Evolutionary conservation across 1,140 invertebrate genomes (phyloP).

Genomic region (Lasaia peninsularis): DNA sequence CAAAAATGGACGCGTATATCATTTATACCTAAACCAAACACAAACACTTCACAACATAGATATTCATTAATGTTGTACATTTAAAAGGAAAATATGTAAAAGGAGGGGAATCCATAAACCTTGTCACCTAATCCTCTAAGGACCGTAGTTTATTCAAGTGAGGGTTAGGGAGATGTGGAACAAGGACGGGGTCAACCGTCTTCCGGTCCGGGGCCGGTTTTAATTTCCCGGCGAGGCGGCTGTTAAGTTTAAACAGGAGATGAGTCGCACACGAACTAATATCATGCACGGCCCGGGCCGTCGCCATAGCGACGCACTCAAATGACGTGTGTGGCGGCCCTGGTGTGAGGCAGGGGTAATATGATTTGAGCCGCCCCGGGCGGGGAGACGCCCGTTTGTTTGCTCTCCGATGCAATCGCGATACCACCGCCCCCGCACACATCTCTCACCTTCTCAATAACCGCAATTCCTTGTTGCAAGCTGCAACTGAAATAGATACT

Average conservation of each 20-base stretch:
- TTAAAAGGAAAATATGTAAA: not conserved
- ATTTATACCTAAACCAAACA: no score
- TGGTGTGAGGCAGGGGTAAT: constrained; percentile 66
- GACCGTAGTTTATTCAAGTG: not conserved
- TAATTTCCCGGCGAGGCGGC: constrained; percentile 67
- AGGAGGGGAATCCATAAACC: not conserved
- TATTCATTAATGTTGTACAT: not conserved
- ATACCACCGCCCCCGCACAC: constrained; percentile 53
- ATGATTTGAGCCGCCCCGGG: constrained; percentile 66
- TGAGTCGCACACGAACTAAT: constrained; percentile 74
- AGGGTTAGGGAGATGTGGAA: not conserved
- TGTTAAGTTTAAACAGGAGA: constrained; percentile 69
- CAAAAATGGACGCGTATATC: no score
- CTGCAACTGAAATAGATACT: constrained; percentile 64
- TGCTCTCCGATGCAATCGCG: constrained; percentile 75
- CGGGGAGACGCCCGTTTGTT: constrained; percentile 68
- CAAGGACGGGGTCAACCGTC: constrained; percentile 38
- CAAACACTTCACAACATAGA: not conserved
- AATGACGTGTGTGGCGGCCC: constrained; percentile 60
- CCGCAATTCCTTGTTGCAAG: constrained; percentile 69
- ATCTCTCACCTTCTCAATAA: constrained; percentile 70
- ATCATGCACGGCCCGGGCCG: constrained; percentile 74
- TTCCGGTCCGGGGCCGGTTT: constrained; percentile 64
- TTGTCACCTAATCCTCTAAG: not conserved
- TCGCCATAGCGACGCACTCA: constrained; percentile 71